A percentile compares a stretch with the other conserved stretches of the same genome.
These are phyloP conservation scores for Naja naja DNA, from an alignment of 2,113 vertebrate species.

Conservation along the genomic window DNA sequence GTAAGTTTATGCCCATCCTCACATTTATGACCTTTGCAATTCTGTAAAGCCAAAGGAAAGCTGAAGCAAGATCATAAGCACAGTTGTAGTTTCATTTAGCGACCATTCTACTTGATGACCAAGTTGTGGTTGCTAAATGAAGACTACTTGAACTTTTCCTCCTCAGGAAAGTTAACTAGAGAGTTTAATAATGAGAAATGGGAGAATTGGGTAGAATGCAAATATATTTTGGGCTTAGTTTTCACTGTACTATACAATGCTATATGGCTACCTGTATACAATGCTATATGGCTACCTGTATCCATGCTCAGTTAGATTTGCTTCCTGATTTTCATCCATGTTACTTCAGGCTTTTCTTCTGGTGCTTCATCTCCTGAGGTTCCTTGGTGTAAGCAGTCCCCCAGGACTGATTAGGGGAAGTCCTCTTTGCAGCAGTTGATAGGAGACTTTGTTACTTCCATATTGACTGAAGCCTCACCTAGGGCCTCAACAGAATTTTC, in stretches of 20 bases:
- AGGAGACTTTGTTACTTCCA: too few relatives aligned
- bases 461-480: too few relatives aligned
- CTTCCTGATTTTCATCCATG: too few relatives aligned
- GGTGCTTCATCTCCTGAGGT: too few relatives aligned
- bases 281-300: neutral
- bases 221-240: neutral
- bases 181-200: neutral
- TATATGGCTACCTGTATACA: neutral
- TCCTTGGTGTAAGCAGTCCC: too few relatives aligned
- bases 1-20: too few relatives aligned
- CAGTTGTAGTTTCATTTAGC: neutral
- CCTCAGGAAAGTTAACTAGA: neutral
- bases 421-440: too few relatives aligned
- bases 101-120: neutral
- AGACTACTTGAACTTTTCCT: neutral
- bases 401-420: too few relatives aligned
- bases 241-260: neutral
- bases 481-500: too few relatives aligned
- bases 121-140: neutral
- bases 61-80: neutral
- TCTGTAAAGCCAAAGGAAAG: neutral
- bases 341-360: too few relatives aligned
- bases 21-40: too few relatives aligned
- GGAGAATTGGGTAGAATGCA: neutral
- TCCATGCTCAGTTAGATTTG: too few relatives aligned